Evolutionary conservation across 1,140 invertebrate genomes (phyloP).

Genomic region (Dryas iulia): DNA sequence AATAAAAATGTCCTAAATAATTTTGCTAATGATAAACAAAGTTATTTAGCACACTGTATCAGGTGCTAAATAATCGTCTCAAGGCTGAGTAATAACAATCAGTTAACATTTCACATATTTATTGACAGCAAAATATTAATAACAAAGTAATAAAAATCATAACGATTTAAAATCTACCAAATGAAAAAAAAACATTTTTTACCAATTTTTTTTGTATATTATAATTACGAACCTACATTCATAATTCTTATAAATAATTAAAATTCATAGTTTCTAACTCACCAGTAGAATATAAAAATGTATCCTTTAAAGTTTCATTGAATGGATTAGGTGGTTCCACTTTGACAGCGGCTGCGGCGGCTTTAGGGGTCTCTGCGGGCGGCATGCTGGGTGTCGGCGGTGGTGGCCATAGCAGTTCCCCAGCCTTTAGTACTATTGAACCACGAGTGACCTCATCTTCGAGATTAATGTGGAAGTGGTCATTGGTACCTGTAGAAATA

Average conservation of each 20-base stretch:
- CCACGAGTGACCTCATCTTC: slow-evolving; percentile 93
- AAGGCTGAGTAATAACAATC: neutral
- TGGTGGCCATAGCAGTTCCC: slow-evolving; percentile 90
- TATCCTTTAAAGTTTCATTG: slow-evolving; percentile 83
- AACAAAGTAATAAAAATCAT: neutral
- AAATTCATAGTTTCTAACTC: slow-evolving; percentile 8
- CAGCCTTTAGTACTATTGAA: slow-evolving; percentile 88
- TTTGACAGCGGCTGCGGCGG: slow-evolving; percentile 52
- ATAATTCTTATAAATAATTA: too few species aligned
- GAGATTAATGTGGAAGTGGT: slow-evolving; percentile 90
- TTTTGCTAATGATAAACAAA: neutral
- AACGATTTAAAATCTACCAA: slow-evolving; percentile 8
- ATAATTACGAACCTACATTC: too few species aligned
- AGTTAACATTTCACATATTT: neutral
- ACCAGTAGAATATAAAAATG: slow-evolving; percentile 87
- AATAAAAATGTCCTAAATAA: neutral
- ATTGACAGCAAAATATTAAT: neutral
- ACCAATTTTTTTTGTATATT: too few species aligned
- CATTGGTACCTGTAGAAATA: slow-evolving; percentile 81
- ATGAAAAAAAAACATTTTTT: slow-evolving; percentile 1
- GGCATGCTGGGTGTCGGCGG: slow-evolving; percentile 81
- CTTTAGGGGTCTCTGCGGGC: slow-evolving; percentile 71
- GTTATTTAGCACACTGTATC: neutral
- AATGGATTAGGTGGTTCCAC: slow-evolving; percentile 77
- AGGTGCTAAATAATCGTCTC: neutral